Evolutionary conservation across 2,888 invertebrate species (phyloP).

Genomic region (Melanostoma scalare): DNA sequence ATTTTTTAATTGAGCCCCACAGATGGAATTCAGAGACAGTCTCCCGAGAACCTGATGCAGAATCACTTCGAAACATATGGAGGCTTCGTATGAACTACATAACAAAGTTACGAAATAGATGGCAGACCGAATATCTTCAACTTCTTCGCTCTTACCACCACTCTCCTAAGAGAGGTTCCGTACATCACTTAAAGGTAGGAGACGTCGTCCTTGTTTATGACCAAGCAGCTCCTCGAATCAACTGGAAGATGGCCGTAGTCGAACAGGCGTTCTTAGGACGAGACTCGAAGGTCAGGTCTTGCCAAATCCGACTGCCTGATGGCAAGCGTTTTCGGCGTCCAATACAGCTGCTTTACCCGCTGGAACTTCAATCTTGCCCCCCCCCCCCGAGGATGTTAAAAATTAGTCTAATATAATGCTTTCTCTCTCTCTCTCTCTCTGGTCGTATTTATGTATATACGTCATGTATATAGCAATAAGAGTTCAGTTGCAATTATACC

Average conservation of each 20-base stretch:
- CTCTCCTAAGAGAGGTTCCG: background rate
- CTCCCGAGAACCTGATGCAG: background rate
- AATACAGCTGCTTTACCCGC: conserved; percentile 13
- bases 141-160: background rate
- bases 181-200: conserved; percentile 2
- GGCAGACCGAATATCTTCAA: conserved; percentile 1
- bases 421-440: too few species aligned
- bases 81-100: conserved; percentile 1
- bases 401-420: background rate
- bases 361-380: conserved; percentile 7
- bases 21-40: conserved; percentile 3
- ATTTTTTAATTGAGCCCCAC: conserved; percentile 10
- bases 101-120: conserved; percentile 2
- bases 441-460: too few species aligned
- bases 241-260: background rate
- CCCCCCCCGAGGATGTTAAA: conserved; percentile 13
- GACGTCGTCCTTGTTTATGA: background rate
- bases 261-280: background rate
- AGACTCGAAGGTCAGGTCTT: background rate
- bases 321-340: background rate
- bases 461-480: too few species aligned
- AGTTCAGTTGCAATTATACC: too few species aligned
- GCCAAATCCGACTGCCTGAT: background rate
- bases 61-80: conserved; percentile 1
- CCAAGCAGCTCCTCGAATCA: too few species aligned